phyloP scores from a whole-genome alignment of 2,888 invertebrate genomes.

The Ormyrus rosae region DNA sequence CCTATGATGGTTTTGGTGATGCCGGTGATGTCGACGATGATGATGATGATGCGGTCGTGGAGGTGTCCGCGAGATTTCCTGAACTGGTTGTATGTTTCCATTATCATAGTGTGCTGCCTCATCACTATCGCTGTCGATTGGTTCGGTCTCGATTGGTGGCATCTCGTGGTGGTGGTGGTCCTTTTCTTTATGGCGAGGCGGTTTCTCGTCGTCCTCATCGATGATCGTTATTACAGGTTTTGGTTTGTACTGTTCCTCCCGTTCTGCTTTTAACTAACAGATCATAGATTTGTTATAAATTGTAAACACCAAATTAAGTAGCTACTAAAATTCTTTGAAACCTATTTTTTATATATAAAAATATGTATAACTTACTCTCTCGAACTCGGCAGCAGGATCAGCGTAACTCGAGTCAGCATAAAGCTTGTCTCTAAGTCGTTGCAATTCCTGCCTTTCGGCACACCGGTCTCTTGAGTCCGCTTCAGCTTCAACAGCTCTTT shows the following conservation, averaged over 20 bases:
- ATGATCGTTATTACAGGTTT: slow-evolving; percentile 83
- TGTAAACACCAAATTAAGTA: too few relatives aligned
- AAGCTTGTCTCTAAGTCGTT: slow-evolving; percentile 85
- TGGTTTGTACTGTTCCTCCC: slow-evolving; percentile 90
- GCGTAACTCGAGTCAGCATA: slow-evolving; percentile 82
- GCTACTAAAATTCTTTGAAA: not conserved
- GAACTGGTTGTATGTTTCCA: slow-evolving; percentile 60
- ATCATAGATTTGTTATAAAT: not conserved
- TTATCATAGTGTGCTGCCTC: slow-evolving; percentile 73
- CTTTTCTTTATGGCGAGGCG: slow-evolving; percentile 72
- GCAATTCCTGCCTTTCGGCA: slow-evolving; percentile 81
- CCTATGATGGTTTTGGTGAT: slow-evolving; percentile 69
- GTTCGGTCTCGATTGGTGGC: slow-evolving; percentile 83
- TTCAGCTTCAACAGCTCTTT: slow-evolving; percentile 95
- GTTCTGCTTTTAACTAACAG: slow-evolving; percentile 81
- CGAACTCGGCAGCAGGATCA: slow-evolving; percentile 82
- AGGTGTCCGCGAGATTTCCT: slow-evolving; percentile 71
- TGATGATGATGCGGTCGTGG: slow-evolving; percentile 73
- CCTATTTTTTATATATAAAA: not conserved
- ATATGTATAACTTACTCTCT: slow-evolving; percentile 76
- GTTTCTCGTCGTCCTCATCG: slow-evolving; percentile 74
- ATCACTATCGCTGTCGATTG: slow-evolving; percentile 83
- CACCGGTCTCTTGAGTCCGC: slow-evolving; percentile 92
- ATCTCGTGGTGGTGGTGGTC: slow-evolving; percentile 66
- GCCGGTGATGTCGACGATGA: slow-evolving; percentile 73